Base-by-base conservation (phyloP, 2,797 vertebrate species). In the Pyrocephalus nanus region DNA sequence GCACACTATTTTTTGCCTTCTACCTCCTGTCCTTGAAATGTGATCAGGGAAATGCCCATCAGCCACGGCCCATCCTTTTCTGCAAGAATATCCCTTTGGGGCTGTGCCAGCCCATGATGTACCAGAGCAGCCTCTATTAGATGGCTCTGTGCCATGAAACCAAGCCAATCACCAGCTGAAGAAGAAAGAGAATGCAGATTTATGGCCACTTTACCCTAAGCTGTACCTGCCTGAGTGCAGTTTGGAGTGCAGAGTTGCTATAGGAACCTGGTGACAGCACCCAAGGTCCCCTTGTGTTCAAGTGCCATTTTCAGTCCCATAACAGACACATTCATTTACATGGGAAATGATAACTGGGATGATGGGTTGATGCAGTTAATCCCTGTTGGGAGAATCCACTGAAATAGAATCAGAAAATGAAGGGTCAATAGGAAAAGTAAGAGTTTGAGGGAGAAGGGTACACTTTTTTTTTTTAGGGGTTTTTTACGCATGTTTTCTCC, bases 41-140 rank as follows among this genome's bases (percentile, higher is more conserved):
- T 0, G 2, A 20, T n/a, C 36, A 3, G 36, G 75, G 82, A 83
- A 85, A 85, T 66, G 90, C 82, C 87, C 22, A 2, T 75, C 45
- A 45, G 85, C 61, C 87, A 55, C 18, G 25, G 77, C 12, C 0
- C 0, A 48, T 42, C 36, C 64, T 82, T 71, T 66, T 9, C 69
- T 94, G 64, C 86, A 86, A 75, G 76, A 95, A 84, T 78, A 84
- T 77, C 79, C 66, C 72, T 69, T 17, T 86, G 90, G 83, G 51
- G 36, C 57, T 62, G 34, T 86, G 86, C 93, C 92, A 93, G 86
- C 92, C 67, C 78, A 9, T 51, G 86, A 80, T 12, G 45, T 25
- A 67, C 72, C 34, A 50, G 38, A 77, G 47, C 84, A 87, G 57
- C 60, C 65, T 95, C 81, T 57, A 27, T 79, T 43, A 67, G 74